Evolutionary conservation across 2,113 vertebrate genomes (phyloP).

Genomic region (Larimichthys crocea): DNA sequence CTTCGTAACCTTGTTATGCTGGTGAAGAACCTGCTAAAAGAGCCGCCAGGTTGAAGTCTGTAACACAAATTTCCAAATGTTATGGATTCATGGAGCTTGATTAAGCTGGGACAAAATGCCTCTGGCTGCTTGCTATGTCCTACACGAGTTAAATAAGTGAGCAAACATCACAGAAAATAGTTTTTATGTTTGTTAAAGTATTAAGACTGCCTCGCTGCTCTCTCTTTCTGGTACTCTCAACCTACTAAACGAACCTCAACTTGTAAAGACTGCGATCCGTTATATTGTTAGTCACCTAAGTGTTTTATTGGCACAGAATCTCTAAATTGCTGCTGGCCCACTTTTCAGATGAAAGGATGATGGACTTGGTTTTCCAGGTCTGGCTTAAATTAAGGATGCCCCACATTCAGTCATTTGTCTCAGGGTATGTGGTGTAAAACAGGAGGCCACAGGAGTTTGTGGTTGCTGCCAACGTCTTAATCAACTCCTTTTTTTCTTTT

Average conservation of each 20-base stretch:
- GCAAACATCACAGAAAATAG: background rate
- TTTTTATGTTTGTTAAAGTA: background rate
- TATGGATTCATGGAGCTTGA: background rate
- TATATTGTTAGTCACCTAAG: background rate
- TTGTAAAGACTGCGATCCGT: background rate
- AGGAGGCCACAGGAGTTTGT: background rate
- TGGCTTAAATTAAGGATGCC: background rate
- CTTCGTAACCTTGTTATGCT: background rate
- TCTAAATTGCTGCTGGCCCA: background rate
- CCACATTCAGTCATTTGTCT: background rate
- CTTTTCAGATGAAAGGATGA: background rate
- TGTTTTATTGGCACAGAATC: constrained; percentile 12
- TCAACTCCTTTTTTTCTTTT: background rate
- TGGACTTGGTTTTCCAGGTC: background rate
- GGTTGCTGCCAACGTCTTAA: background rate
- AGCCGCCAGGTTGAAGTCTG: background rate
- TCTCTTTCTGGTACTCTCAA: background rate
- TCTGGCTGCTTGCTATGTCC: background rate
- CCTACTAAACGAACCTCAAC: constrained; percentile 20
- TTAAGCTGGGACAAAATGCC: background rate
- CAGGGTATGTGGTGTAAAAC: background rate
- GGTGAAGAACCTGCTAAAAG: too few relatives aligned
- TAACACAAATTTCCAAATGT: background rate
- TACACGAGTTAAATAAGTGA: background rate
- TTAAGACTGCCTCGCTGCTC: background rate